Evolutionary conservation across 1,140 invertebrate species (phyloP), one percentile per base, ranked within the genome.

Genomic region (Papilio polyxenes): DNA sequence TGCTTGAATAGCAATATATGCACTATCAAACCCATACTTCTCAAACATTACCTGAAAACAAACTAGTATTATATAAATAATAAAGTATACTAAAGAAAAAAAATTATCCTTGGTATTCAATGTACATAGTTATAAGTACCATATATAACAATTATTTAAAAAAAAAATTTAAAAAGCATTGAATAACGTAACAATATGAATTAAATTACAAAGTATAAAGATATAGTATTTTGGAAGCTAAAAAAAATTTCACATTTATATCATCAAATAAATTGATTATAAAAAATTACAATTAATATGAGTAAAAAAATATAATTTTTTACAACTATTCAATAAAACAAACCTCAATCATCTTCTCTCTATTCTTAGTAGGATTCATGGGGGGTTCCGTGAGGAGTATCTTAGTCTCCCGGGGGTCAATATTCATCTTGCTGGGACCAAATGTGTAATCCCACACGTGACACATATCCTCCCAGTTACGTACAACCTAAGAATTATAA

Each of bases 371-470:
- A 56, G 99, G 99, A 96, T 99, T 99, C 98, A 99, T 98, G 13
- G 99, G 99, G n/a, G 99, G 99, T 93, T 99, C 99, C 6, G 99
- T 99, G 17, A 99, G 95, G 82, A 99, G 95, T 85, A 99, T 98
- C 96, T 99, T 99, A 86, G 98, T 98, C 87, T 99, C 97, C 86
- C 95, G 96, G 1, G 99, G 98, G 95, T 99, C 96, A 51, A 99
- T 97, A 90, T 99, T 97, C 97, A 99, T 98, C 95, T 99, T 99
- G 91, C 98, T 97, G 13, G 97, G 96, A 10, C 99, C 99, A 95
- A 99, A 99, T 37, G 99, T 99, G 94, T 99, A 99, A 94, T 99
- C 99, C 98, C 99, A 99, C 4, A 99, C 97, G 95, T 99, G 98
- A 87, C 98, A 98, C 99, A 99, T 99, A 89, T 99, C 99, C 82